Percentiles rank a stretch among this genome's conserved stretches.
Evolutionary conservation across 1,140 invertebrate species (phyloP).

Genomic region (Cotesia vestalis): DNA sequence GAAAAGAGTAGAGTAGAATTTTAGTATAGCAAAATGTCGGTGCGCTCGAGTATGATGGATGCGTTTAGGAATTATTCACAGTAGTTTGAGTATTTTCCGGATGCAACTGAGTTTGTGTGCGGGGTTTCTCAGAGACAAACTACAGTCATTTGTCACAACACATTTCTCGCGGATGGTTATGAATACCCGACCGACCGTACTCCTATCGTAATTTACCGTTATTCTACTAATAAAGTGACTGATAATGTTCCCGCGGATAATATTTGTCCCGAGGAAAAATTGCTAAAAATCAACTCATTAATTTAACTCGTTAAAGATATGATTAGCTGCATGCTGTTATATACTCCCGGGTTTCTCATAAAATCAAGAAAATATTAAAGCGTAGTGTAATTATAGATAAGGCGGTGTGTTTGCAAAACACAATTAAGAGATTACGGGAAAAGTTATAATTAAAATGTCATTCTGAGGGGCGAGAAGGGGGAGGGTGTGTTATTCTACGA

Average conservation of each 20-base stretch:
- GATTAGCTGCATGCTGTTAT: neutral
- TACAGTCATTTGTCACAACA: conserved; percentile 58
- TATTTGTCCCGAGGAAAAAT: too few relatives aligned
- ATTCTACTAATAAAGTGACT: conserved; percentile 51
- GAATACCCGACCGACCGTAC: conserved; percentile 33
- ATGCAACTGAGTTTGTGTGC: conserved; percentile 16
- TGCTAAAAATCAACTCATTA: neutral
- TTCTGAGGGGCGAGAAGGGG: neutral
- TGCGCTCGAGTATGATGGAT: conserved; percentile 54
- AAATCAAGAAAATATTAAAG: conserved; percentile 18
- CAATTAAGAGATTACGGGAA: conserved; percentile 41
- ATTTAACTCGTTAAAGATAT: neutral
- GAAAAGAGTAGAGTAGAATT: conserved; percentile 43
- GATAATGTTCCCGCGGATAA: neutral
- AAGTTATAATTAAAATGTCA: conserved; percentile 38
- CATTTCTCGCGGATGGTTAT: conserved; percentile 42
- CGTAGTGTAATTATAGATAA: conserved; percentile 43
- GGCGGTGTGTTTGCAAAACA: conserved; percentile 35
- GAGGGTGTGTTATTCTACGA: conserved; percentile 17
- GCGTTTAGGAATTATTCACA: conserved; percentile 38
- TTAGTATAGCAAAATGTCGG: conserved; percentile 50
- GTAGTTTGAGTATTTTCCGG: conserved; percentile 32
- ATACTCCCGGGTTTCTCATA: neutral
- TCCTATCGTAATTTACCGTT: conserved; percentile 20
- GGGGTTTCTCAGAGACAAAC: conserved; percentile 50